These are phyloP conservation scores for Lathronympha strigana DNA, from an alignment of 2,888 invertebrate genomes.

Conservation along the genomic window DNA sequence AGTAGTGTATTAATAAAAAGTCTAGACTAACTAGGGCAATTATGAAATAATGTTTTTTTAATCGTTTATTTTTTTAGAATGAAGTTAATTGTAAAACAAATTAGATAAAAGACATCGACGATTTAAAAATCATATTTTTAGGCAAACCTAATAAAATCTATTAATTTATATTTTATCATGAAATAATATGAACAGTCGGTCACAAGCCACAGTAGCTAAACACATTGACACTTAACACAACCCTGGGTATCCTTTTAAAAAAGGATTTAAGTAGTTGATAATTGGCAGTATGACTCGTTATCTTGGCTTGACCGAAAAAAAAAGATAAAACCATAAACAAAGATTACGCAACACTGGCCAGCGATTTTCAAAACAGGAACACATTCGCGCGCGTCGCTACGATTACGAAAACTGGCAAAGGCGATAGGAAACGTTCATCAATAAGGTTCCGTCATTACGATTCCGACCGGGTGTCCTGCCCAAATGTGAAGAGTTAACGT, in stretches of 20 bases:
- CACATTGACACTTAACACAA: constrained; percentile 1
- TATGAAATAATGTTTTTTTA: background rate
- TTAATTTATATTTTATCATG: background rate
- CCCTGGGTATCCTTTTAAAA: too few relatives aligned
- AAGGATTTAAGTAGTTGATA: background rate
- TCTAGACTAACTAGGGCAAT: background rate
- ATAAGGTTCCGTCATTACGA: constrained; percentile 59
- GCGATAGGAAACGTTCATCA: constrained; percentile 55
- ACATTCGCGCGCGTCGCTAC: constrained; percentile 61
- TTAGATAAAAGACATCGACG: too few relatives aligned
- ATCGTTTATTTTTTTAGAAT: too few relatives aligned
- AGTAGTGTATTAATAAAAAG: background rate
- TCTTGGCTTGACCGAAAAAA: background rate
- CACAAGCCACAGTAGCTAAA: background rate
- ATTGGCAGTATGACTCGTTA: background rate
- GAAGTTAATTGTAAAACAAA: too few relatives aligned
- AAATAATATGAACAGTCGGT: background rate
- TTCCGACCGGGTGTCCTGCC: constrained; percentile 59
- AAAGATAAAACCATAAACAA: constrained; percentile 44
- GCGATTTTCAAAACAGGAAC: constrained; percentile 54
- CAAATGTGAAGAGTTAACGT: constrained; percentile 40
- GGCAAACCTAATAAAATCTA: too few relatives aligned
- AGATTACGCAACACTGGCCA: constrained; percentile 52
- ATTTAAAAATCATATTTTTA: background rate
- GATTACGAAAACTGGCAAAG: constrained; percentile 55